phyloP scores from a whole-genome alignment of 2,797 vertebrate species.

The Taenioides sp. region DNA sequence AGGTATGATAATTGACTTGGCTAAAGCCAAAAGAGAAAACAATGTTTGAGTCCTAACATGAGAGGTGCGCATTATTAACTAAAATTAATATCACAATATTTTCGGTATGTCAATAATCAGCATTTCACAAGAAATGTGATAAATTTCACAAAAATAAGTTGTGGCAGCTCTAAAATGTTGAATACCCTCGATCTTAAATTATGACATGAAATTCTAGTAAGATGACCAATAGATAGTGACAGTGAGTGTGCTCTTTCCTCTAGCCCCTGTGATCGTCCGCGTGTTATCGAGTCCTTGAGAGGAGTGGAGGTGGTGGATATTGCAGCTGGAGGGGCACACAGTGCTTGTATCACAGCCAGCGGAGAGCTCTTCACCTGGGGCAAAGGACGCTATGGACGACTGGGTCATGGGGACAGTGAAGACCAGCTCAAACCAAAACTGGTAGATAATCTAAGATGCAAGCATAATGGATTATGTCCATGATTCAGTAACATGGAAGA shows the following conservation, averaged over 20 bases:
- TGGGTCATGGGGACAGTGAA: slow-evolving; percentile 97
- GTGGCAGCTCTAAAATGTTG: too few species aligned
- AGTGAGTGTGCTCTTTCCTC: slow-evolving; percentile 29
- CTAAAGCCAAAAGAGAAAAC: too few species aligned
- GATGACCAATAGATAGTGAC: slow-evolving; percentile 1
- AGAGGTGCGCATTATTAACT: too few species aligned
- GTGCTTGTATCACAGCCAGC: slow-evolving; percentile 92
- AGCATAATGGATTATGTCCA: background rate
- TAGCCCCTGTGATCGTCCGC: slow-evolving; percentile 96
- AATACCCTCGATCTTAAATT: background rate
- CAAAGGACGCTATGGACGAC: slow-evolving; percentile 93
- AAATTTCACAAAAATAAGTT: too few species aligned
- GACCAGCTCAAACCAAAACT: slow-evolving; percentile 98
- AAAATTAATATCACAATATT: too few species aligned
- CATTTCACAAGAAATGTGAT: too few species aligned
- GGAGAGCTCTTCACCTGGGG: slow-evolving; percentile 99
- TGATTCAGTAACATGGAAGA: background rate
- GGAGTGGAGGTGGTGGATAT: slow-evolving; percentile 96
- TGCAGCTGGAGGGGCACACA: slow-evolving; percentile 95
- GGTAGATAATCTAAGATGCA: slow-evolving; percentile 62
- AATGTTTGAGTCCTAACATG: too few species aligned
- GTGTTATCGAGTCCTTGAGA: slow-evolving; percentile 94
- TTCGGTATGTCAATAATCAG: too few species aligned
- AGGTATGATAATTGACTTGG: too few species aligned
- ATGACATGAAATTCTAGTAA: background rate